These are phyloP conservation scores for Semibalanus balanoides DNA, from an alignment of 1,140 invertebrate species.

Conservation along the genomic window DNA sequence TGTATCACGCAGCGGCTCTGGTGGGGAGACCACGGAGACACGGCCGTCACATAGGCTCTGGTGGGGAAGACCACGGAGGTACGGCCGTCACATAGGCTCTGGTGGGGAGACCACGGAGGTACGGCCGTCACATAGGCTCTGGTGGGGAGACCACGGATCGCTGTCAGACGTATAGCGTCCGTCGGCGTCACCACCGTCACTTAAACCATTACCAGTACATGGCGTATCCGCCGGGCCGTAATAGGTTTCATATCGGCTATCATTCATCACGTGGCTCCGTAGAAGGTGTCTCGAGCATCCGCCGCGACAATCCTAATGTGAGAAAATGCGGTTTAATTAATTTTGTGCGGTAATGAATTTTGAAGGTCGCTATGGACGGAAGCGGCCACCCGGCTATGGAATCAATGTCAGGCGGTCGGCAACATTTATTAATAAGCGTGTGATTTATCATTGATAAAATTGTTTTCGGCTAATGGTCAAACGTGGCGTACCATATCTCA, in stretches of 20 bases:
- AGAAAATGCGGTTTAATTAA: slow-evolving; percentile 1
- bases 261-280: neutral
- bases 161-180: too few species aligned
- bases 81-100: too few species aligned
- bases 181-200: too few species aligned
- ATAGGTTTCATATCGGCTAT: neutral
- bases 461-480: neutral
- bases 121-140: too few species aligned
- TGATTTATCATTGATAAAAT: slow-evolving; percentile 3
- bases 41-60: too few species aligned
- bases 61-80: too few species aligned
- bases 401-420: neutral
- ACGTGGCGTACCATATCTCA: neutral
- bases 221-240: neutral
- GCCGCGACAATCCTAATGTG: neutral
- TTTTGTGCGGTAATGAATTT: neutral
- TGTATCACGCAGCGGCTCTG: too few species aligned
- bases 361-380: neutral
- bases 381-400: neutral
- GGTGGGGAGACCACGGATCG: too few species aligned
- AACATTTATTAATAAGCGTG: neutral
- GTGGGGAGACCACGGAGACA: too few species aligned
- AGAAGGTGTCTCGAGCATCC: neutral
- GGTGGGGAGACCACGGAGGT: too few species aligned
- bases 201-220: too few species aligned